phyloP scores from a whole-genome alignment of 1,140 invertebrate genomes.

The Spodoptera litura region DNA sequence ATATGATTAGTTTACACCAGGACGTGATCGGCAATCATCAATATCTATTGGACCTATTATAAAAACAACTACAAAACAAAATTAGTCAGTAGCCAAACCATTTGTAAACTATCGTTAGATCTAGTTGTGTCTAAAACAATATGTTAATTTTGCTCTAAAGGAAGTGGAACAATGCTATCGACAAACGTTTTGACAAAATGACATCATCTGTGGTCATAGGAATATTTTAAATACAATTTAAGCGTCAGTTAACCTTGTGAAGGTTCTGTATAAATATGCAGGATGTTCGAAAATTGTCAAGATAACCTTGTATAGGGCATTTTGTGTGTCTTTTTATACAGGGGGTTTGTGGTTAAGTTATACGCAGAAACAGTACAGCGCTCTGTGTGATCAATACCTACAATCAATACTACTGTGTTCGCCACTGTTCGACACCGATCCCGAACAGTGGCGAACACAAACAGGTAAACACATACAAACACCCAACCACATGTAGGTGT shows the following conservation, averaged over 20 bases:
- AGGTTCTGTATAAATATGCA: too few relatives aligned
- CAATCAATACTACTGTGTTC: too few relatives aligned
- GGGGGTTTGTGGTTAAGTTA: too few relatives aligned
- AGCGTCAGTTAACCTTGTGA: conserved; percentile 5
- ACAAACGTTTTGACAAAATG: not conserved
- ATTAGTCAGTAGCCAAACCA: not conserved
- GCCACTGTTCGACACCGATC: too few relatives aligned
- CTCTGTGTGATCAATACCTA: too few relatives aligned
- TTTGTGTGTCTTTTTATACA: too few relatives aligned
- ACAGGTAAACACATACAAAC: too few relatives aligned
- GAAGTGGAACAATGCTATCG: conserved; percentile 20
- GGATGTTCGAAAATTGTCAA: too few relatives aligned
- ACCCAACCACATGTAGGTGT: too few relatives aligned
- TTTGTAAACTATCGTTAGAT: conserved; percentile 12
- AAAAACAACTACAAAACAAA: not conserved
- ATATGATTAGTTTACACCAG: not conserved
- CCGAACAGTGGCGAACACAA: too few relatives aligned
- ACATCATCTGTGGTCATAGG: conserved; percentile 3
- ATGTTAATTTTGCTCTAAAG: conserved; percentile 7
- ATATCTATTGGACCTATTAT: not conserved
- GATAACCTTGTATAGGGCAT: too few relatives aligned
- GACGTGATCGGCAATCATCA: not conserved
- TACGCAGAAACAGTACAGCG: too few relatives aligned
- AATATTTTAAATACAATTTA: not conserved
- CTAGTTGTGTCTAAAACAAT: conserved; percentile 1